Percentiles rank a stretch among this genome's conserved stretches.
Conservation (phyloP, 1,140 invertebrate species). For the Leptopilina clavipes region DNA sequence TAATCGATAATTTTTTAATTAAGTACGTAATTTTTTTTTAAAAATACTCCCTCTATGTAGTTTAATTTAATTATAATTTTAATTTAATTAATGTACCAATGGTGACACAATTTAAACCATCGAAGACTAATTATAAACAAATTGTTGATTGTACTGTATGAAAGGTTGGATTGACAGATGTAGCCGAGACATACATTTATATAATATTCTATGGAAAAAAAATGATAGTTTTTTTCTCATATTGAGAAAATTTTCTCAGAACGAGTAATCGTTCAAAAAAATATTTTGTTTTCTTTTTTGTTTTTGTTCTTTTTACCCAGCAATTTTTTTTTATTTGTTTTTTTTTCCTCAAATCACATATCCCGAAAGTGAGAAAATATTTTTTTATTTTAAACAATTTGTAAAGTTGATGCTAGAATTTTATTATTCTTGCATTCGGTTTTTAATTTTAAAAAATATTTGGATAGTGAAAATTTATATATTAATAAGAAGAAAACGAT, state of each 20-base stretch:
- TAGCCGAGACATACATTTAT: conserved; percentile 21
- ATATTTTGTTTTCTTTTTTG: conserved; percentile 1
- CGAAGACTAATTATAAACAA: conserved; percentile 48
- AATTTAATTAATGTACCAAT: conserved; percentile 42
- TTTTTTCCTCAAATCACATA: not conserved
- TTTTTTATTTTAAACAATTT: conserved; percentile 5
- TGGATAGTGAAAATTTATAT: not conserved
- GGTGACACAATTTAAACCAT: conserved; percentile 43
- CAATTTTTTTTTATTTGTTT: not conserved
- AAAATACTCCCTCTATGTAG: conserved; percentile 58
- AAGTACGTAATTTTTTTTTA: conserved; percentile 45
- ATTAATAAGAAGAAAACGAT: too few relatives aligned
- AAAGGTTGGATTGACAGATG: conserved; percentile 34
- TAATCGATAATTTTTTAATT: conserved; percentile 50
- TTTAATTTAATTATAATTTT: conserved; percentile 53
- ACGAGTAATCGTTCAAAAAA: conserved; percentile 31
- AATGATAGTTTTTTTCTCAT: conserved; percentile 66
- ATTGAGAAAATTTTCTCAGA: conserved; percentile 65
- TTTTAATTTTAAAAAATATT: not conserved
- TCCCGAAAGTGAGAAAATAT: not conserved
- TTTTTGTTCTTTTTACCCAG: not conserved
- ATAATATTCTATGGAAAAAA: conserved; percentile 36
- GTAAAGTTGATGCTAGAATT: not conserved
- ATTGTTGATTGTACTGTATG: conserved; percentile 53
- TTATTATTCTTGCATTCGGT: not conserved